These are phyloP conservation scores for Drosophila kokeensis DNA, from an alignment of 2,888 invertebrate genomes.

Conservation along the genomic window DNA sequence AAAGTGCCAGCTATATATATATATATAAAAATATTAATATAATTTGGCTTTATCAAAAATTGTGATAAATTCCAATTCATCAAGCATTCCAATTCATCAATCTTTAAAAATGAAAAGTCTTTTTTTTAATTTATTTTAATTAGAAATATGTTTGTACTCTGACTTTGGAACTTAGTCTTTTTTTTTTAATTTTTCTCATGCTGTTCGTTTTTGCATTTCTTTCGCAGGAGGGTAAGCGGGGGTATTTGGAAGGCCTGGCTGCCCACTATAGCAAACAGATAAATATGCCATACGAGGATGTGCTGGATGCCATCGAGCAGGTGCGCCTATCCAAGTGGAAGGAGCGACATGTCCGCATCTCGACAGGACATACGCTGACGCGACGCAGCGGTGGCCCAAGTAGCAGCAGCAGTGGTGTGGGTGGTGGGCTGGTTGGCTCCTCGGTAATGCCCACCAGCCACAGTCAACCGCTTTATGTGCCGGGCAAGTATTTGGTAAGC, in stretches of 20 bases:
- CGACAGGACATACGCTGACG: slow-evolving; percentile 83
- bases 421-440: slow-evolving; percentile 67
- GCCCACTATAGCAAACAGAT: slow-evolving; percentile 94
- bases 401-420: slow-evolving; percentile 72
- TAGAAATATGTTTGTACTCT: neutral
- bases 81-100: neutral
- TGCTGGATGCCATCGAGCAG: slow-evolving; percentile 93
- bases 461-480: slow-evolving; percentile 94
- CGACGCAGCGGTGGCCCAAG: slow-evolving; percentile 68
- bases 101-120: neutral
- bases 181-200: neutral
- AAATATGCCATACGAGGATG: slow-evolving; percentile 94
- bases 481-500: slow-evolving; percentile 96
- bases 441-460: slow-evolving; percentile 91
- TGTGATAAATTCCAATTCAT: neutral
- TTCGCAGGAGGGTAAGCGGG: slow-evolving; percentile 92
- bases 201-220: neutral
- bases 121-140: neutral
- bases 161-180: neutral
- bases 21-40: neutral
- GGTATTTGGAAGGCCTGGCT: slow-evolving; percentile 93
- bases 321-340: slow-evolving; percentile 88
- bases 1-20: neutral
- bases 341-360: slow-evolving; percentile 85
- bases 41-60: neutral